Evolutionary conservation across 92 coral and sea anemone genomes (phyloP), one percentile per base, ranked within the genome.

Genomic region (Anthopleura xanthogrammica): DNA sequence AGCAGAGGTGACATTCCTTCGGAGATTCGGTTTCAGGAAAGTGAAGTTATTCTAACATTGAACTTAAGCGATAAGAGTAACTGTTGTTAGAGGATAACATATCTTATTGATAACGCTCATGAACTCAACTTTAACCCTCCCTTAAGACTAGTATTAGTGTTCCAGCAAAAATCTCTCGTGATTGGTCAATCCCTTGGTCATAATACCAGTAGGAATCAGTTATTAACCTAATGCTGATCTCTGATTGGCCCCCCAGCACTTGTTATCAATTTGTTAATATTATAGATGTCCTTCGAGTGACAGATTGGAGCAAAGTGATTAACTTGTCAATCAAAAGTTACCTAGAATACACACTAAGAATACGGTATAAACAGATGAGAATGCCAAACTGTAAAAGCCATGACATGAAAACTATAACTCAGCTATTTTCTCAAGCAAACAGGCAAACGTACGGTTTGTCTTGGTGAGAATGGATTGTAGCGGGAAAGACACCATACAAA

Each of bases 301-400:
- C 60, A 60, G 48, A 80, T 65, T 41, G 60, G 76, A 80, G 46
- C 76, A n/a, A 62, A 80, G 39, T n/a, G 83, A 71, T 68, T 68
- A 68, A 79, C 16, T 10, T 80, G 76, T 65, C 83, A 80, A 65
- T 65, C 83, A 80, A 68, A 68, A 36, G 36, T 29, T 9, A 1
- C 5, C 36, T 23, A 68, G 4, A 23, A 14, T 29, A 68, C 74
- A 68, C 41, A 23, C 8, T 11, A 24, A 7, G 72, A 5, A 68
- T 12, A 68, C 41, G 17, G 17, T 29, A 29, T 68, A 68, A 11
- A 24, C 74, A 68, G 42, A 68, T 36, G 74, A 12, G 74, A 68
- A 24, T 29, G 17, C 22, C 20, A 29, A 29, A 23, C 20, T 23
- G 72, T n/a, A 64, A 64, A 29, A 64, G 40, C 12, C 74, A 12